Conservation (phyloP, 1,140 invertebrate species). For the Hypsibius dujardini region DNA sequence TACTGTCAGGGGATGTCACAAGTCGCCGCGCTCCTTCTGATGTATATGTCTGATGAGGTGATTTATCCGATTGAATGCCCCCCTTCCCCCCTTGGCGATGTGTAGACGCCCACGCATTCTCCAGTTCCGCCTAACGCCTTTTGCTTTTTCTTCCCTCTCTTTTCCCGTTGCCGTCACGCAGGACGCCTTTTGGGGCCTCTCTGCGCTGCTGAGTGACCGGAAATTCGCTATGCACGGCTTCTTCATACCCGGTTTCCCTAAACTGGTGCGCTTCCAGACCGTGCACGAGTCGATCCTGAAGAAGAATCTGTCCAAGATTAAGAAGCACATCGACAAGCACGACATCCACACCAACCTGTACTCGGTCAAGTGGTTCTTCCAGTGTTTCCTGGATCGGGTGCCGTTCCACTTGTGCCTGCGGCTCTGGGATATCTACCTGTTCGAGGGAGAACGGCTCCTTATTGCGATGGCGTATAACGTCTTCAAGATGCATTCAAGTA, state of each 20-base stretch:
- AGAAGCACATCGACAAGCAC: slow-evolving; percentile 86
- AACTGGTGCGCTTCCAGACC: slow-evolving; percentile 75
- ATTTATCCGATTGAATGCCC: no score
- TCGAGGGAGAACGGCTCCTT: no score
- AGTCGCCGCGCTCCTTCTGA: slow-evolving; percentile 74
- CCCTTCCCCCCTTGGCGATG: no score
- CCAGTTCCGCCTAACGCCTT: no score
- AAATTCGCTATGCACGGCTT: slow-evolving; percentile 91
- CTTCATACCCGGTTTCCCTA: slow-evolving; percentile 95
- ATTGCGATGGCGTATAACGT: no score
- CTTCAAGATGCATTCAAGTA: no score
- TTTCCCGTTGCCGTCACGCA: neutral
- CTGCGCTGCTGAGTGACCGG: no score
- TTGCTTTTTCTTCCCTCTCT: slow-evolving; percentile 16
- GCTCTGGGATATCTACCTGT: no score
- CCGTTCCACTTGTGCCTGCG: no score
- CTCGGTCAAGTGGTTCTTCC: no score
- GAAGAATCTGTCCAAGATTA: slow-evolving; percentile 82
- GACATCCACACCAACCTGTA: slow-evolving; percentile 86
- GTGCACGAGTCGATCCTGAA: slow-evolving; percentile 90
- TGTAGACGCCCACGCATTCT: slow-evolving; percentile 26
- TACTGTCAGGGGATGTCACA: slow-evolving; percentile 87
- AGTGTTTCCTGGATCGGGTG: no score
- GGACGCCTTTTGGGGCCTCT: no score
- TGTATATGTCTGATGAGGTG: slow-evolving; percentile 69